Base-by-base conservation (phyloP, 2,797 vertebrate genomes). In the Syndactyla subalaris region DNA sequence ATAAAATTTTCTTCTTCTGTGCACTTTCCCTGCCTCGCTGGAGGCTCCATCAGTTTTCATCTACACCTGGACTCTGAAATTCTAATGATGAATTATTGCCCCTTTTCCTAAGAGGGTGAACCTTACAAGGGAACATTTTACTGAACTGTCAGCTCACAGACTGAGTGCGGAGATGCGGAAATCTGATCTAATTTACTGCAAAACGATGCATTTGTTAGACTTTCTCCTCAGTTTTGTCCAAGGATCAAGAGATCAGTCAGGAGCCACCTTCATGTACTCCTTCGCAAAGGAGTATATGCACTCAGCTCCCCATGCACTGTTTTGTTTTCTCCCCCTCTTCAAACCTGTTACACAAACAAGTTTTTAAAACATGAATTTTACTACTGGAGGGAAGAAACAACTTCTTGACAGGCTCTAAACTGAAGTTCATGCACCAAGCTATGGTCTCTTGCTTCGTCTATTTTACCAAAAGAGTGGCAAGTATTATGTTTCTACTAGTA, bases 1-100 rank as follows among this genome's bases (percentile, higher is more conserved):
- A 99, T 98, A 99, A 99, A 98, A 99, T 99, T 99, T 98, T 99
- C 98, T 98, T 98, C 98, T 98, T 97, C 98, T 98, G 97, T 97
- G 97, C 98, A 97, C 98, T 97, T 98, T 98, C 98, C 97, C 93
- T 98, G 98, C 98, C 98, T 98, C 98, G 88, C 98, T 99, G 98
- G 98, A 97, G 98, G 98, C 98, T 98, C 98, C 98, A 99, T 99
- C 99, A 99, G 98, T 98, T 99, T 98, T 99, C 98, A 99, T 99
- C 99, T 99, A 98, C 98, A 99, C 98, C 99, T 99, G 98, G 98
- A 99, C 98, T 99, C 99, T 99, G 99, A 99, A 98, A 98, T 98
- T 98, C 99, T 99, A 99, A 99, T 98, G 98, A 99, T 99, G 98
- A 99, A 99, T 99, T 99, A 99, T 98, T 98, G 98, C 98, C 98